phyloP scores from a whole-genome alignment of 2,797 vertebrate genomes.

The Leuciscus waleckii region DNA sequence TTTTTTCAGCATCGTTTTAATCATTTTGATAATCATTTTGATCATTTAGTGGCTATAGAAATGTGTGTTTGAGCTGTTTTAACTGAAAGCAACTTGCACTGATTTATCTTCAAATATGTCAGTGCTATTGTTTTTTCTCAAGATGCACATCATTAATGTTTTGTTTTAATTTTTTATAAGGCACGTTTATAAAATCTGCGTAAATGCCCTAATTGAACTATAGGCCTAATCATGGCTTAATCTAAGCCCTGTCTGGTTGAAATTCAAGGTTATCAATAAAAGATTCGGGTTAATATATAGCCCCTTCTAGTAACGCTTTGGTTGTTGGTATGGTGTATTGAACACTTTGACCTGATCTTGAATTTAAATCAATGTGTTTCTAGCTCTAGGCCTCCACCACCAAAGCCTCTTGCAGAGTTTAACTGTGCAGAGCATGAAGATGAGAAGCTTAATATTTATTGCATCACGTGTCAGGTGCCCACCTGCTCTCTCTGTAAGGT shows the following conservation, averaged over 20 bases:
- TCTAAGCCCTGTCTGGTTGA: too few relatives aligned
- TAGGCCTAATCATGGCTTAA: too few relatives aligned
- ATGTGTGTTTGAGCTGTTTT: too few relatives aligned
- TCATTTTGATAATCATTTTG: not conserved
- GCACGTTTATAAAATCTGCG: too few relatives aligned
- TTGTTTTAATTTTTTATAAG: too few relatives aligned
- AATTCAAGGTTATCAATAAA: not conserved
- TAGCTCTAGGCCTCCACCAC: slow-evolving; percentile 61
- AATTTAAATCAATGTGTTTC: slow-evolving; percentile 48
- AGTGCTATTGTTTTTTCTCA: too few relatives aligned
- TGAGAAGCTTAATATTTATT: slow-evolving; percentile 85
- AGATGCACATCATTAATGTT: too few relatives aligned
- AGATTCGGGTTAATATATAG: not conserved
- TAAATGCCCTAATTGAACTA: too few relatives aligned
- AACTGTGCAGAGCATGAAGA: slow-evolving; percentile 79
- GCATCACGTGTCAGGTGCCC: slow-evolving; percentile 77
- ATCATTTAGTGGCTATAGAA: not conserved
- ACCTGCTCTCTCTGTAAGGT: slow-evolving; percentile 87
- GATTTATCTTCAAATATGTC: too few relatives aligned
- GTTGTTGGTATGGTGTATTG: not conserved
- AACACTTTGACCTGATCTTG: not conserved
- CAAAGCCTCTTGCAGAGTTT: slow-evolving; percentile 59
- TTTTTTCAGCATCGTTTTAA: not conserved
- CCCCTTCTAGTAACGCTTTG: not conserved
- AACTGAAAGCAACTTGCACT: too few relatives aligned